Conservation (phyloP, 2,888 invertebrate species). For the Hirtodrosophila trivittata region DNA sequence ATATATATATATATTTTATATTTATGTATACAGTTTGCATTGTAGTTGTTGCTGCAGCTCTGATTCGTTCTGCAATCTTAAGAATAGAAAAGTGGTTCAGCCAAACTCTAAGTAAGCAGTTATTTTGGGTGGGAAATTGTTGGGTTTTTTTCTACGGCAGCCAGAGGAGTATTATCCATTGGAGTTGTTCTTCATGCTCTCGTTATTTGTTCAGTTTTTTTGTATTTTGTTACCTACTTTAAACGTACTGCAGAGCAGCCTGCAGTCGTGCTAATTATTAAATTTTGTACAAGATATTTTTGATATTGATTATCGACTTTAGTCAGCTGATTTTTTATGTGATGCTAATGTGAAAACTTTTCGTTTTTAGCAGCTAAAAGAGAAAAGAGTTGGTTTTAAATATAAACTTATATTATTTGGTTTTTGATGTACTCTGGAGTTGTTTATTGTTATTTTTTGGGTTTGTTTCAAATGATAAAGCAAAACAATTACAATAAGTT, state of each 20-base stretch:
- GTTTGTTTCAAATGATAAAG: conserved; percentile 49
- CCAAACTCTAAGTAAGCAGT: conserved; percentile 70
- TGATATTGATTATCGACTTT: conserved; percentile 40
- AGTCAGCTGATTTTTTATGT: conserved; percentile 46
- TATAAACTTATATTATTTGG: not conserved
- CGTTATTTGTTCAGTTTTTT: conserved; percentile 31
- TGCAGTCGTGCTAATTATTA: conserved; percentile 46
- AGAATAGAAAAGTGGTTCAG: conserved; percentile 61
- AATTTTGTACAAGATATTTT: conserved; percentile 65
- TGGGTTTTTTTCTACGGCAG: conserved; percentile 41
- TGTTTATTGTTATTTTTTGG: conserved; percentile 29
- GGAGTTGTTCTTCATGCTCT: conserved; percentile 62
- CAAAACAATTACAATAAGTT: conserved; percentile 41
- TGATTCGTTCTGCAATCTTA: conserved; percentile 11
- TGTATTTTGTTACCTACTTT: conserved; percentile 63
- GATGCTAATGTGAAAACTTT: conserved; percentile 28
- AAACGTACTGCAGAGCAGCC: conserved; percentile 50
- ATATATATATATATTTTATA: not conserved
- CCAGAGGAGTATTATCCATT: conserved; percentile 35
- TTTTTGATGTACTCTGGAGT: conserved; percentile 21
- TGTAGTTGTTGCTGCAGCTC: not conserved
- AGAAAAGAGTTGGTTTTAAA: conserved; percentile 52
- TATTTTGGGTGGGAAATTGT: conserved; percentile 25
- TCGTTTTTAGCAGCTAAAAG: conserved; percentile 70
- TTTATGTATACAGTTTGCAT: not conserved